Evolutionary conservation across 2,888 invertebrate species (phyloP).

Genomic region (Phymatocera aterrima): DNA sequence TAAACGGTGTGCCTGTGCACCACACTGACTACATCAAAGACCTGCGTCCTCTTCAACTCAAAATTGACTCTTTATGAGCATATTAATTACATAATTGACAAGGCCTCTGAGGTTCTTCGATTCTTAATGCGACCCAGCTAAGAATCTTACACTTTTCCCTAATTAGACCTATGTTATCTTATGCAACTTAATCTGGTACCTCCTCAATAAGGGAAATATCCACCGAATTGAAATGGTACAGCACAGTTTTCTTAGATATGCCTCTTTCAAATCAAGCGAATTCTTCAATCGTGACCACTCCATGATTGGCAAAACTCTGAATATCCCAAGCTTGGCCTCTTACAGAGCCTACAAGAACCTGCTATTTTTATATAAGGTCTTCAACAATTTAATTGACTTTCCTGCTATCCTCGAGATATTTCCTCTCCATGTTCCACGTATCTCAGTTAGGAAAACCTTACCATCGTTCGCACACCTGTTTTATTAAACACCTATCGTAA

Average conservation of each 20-base stretch:
- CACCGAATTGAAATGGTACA: background rate
- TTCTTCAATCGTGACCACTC: background rate
- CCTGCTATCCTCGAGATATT: background rate
- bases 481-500: background rate
- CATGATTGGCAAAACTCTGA: background rate
- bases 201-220: background rate
- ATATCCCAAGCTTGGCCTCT: conserved; percentile 27
- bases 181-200: background rate
- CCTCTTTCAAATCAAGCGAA: background rate
- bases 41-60: background rate
- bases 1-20: background rate
- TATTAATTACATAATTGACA: background rate
- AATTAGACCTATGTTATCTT: background rate
- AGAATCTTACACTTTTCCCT: background rate
- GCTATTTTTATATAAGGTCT: background rate
- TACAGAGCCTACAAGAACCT: background rate
- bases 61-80: background rate
- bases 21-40: background rate
- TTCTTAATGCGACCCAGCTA: background rate
- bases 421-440: background rate
- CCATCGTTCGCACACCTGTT: no score
- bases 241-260: background rate
- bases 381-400: background rate
- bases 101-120: background rate
- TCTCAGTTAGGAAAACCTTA: no score